Percentiles rank a stretch among this genome's conserved stretches.
Evolutionary conservation across 2,888 invertebrate species (phyloP).

Genomic region (Exocentrus adspersus): DNA sequence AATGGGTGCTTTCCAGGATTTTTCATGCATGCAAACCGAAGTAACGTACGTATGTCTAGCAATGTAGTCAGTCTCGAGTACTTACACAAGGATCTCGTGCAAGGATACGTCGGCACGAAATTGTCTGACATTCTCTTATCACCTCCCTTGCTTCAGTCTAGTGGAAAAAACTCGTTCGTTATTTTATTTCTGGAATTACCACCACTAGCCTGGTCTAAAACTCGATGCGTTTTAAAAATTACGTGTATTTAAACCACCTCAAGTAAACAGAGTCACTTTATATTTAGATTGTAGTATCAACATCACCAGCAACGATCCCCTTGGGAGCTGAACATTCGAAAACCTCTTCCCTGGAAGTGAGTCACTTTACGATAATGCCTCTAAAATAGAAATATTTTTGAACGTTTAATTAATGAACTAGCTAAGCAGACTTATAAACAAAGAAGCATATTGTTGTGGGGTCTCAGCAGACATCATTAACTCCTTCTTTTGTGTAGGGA

Average conservation of each 20-base stretch:
- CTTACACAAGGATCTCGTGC: not conserved
- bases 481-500: not conserved
- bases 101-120: slow-evolving; percentile 12
- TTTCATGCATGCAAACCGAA: slow-evolving; percentile 19
- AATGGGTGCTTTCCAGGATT: slow-evolving; percentile 19
- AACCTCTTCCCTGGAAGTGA: not conserved
- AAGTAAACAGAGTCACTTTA: too few relatives aligned
- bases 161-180: too few relatives aligned
- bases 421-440: not conserved
- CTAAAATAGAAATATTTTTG: not conserved
- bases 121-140: slow-evolving; percentile 10
- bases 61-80: slow-evolving; percentile 6
- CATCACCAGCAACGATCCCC: too few relatives aligned
- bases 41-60: slow-evolving; percentile 9
- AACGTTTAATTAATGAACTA: slow-evolving; percentile 3
- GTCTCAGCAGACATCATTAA: slow-evolving; percentile 1
- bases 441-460: not conserved
- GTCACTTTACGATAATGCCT: not conserved
- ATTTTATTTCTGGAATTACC: too few relatives aligned
- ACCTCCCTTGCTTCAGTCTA: not conserved
- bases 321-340: not conserved
- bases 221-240: too few relatives aligned
- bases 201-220: too few relatives aligned
- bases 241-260: too few relatives aligned
- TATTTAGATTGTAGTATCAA: too few relatives aligned